Conservation (phyloP, 2,797 vertebrate species). For the Anguilla pacifica region DNA sequence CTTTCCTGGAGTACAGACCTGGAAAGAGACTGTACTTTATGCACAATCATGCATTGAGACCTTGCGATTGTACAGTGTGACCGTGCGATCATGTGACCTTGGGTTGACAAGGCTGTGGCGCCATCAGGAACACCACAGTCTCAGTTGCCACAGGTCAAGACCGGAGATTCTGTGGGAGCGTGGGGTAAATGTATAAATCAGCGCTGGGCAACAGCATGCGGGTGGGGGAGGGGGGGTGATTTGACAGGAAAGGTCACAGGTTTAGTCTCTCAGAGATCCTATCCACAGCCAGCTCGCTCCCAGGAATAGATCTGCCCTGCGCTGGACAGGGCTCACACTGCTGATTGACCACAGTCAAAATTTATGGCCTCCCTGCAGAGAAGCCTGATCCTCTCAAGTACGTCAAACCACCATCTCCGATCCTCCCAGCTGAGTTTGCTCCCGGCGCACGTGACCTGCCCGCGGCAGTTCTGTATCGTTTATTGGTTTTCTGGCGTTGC, state of each 20-base stretch:
- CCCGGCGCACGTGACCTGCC: not conserved
- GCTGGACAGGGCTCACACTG: not conserved
- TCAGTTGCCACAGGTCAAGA: not conserved
- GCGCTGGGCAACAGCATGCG: not conserved
- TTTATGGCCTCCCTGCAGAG: not conserved
- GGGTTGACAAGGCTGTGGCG: not conserved
- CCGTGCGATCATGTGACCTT: no score
- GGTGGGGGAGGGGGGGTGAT: not conserved
- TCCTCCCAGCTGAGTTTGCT: not conserved
- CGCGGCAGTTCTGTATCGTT: not conserved
- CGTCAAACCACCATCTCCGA: not conserved
- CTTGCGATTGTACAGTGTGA: not conserved
- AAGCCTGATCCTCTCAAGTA: not conserved
- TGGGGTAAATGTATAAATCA: not conserved
- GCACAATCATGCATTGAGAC: not conserved
- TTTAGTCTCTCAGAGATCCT: not conserved
- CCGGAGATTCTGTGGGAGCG: not conserved
- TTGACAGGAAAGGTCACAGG: conserved; percentile 1
- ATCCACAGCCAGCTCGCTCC: not conserved
- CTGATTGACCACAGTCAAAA: not conserved
- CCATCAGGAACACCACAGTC: not conserved
- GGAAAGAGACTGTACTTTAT: not conserved
- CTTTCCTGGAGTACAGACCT: not conserved
- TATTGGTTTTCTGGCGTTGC: not conserved
- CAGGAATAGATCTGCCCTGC: not conserved